These are phyloP conservation scores for Gavialis gangeticus DNA, from an alignment of 2,113 vertebrate species.

Conservation along the genomic window DNA sequence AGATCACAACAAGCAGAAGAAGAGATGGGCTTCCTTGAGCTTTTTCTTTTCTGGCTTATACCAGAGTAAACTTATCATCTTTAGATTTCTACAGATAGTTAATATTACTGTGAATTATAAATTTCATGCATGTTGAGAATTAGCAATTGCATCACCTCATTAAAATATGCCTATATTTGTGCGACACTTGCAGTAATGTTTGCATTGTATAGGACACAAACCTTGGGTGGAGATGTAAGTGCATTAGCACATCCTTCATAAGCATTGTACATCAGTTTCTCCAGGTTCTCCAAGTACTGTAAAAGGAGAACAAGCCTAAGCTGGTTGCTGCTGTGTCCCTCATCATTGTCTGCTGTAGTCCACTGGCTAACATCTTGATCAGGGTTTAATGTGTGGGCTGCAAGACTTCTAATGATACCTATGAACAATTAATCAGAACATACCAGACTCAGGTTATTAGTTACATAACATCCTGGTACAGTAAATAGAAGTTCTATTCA, in stretches of 20 bases:
- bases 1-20: neutral
- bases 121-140: neutral
- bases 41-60: neutral
- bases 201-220: slow-evolving; percentile 62
- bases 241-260: slow-evolving; percentile 98
- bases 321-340: slow-evolving; percentile 95
- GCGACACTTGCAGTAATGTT: neutral
- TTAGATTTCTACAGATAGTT: neutral
- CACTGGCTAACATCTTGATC: slow-evolving; percentile 95
- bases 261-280: slow-evolving; percentile 99
- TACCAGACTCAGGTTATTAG: neutral
- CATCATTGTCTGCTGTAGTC: slow-evolving; percentile 92
- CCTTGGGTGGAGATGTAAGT: slow-evolving; percentile 96
- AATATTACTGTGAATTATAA: too few relatives aligned
- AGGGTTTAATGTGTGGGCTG: slow-evolving; percentile 93
- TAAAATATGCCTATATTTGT: neutral
- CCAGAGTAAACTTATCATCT: neutral
- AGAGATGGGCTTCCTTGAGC: neutral
- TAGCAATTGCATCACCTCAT: neutral
- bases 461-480: neutral
- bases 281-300: slow-evolving; percentile 96
- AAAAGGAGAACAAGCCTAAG: slow-evolving; percentile 93
- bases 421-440: slow-evolving; percentile 39
- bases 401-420: slow-evolving; percentile 97
- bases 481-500: neutral